Conservation (phyloP, 1,140 invertebrate species). For the Acromyrmex heyeri region DNA sequence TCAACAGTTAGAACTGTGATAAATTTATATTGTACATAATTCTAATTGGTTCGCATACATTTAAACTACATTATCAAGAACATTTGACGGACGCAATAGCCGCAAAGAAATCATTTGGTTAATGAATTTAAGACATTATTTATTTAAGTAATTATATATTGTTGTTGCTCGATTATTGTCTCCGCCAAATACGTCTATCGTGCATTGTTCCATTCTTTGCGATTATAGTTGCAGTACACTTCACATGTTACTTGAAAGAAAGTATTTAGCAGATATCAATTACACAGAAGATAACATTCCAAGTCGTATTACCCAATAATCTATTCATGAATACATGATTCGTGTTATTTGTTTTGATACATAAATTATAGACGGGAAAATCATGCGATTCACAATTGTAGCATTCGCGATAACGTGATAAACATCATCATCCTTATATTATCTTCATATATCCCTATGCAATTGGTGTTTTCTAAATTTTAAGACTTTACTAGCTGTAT, state of each 20-base stretch:
- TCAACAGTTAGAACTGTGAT: constrained; percentile 83
- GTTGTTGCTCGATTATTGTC: constrained; percentile 33
- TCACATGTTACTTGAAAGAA: constrained; percentile 67
- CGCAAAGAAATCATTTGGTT: neutral
- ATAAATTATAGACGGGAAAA: constrained; percentile 47
- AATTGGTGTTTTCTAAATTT: constrained; percentile 78
- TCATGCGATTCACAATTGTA: constrained; percentile 48
- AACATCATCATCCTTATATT: constrained; percentile 68
- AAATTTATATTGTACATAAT: constrained; percentile 79
- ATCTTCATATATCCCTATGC: constrained; percentile 69
- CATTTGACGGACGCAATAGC: neutral
- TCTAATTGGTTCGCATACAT: constrained; percentile 55
- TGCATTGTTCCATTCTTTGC: constrained; percentile 52
- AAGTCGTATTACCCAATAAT: constrained; percentile 22
- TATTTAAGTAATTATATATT: neutral
- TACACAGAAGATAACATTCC: constrained; percentile 69
- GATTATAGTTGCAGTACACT: constrained; percentile 43
- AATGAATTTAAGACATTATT: constrained; percentile 1
- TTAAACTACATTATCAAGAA: constrained; percentile 44
- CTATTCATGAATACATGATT: constrained; percentile 57
- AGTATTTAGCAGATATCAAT: constrained; percentile 35
- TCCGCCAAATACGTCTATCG: neutral
- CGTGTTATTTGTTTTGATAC: constrained; percentile 61
- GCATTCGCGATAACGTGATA: constrained; percentile 55
- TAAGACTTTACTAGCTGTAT: constrained; percentile 73